phyloP scores from a whole-genome alignment of 2,797 vertebrate species.

The Brachymystax lenok region DNA sequence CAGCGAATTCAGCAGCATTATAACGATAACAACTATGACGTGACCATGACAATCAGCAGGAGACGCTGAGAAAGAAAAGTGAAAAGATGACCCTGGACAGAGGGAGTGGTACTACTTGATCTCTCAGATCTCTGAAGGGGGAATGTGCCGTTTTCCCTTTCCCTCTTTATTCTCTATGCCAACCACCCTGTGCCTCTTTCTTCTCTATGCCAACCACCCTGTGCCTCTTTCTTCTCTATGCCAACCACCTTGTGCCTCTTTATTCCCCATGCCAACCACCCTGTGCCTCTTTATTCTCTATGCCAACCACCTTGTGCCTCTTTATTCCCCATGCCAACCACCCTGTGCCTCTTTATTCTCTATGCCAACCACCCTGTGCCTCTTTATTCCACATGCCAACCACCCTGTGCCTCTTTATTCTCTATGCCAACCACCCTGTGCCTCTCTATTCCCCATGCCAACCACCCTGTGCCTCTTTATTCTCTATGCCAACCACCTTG shows the following conservation, averaged over 20 bases:
- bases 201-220: too few species aligned
- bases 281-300: too few species aligned
- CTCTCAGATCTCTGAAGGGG: too few species aligned
- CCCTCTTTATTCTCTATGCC: neutral
- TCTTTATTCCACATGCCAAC: too few species aligned
- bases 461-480: neutral
- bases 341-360: neutral
- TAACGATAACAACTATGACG: constrained; percentile 50
- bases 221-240: neutral
- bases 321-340: neutral
- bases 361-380: neutral
- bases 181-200: too few species aligned
- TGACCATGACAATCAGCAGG: constrained; percentile 67
- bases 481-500: too few species aligned
- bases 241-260: too few species aligned
- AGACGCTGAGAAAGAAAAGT: constrained; percentile 54
- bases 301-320: too few species aligned
- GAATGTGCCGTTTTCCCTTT: neutral
- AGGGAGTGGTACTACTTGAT: neutral
- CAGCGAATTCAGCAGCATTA: neutral
- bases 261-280: neutral
- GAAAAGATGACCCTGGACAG: constrained; percentile 9
- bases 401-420: neutral
- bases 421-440: too few species aligned
- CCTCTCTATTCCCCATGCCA: neutral